Conservation (phyloP, 2,113 vertebrate genomes). For the Phalacrocorax aristotelis region DNA sequence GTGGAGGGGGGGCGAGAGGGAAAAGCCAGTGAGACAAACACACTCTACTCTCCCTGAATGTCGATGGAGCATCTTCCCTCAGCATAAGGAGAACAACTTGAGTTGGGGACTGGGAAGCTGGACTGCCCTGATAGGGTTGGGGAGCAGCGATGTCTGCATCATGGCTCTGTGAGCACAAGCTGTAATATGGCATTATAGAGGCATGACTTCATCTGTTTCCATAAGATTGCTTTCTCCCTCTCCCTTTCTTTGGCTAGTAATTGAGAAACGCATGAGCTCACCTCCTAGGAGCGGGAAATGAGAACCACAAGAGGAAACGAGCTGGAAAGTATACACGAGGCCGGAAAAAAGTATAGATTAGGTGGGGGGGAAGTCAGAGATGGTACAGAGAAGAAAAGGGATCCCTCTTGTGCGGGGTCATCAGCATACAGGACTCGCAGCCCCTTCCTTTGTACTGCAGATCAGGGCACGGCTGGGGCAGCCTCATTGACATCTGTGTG, state of each 20-base stretch:
- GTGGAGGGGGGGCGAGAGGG: background rate
- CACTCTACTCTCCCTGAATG: fast-evolving
- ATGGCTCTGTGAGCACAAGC: background rate
- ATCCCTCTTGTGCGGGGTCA: background rate
- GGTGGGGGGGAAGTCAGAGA: background rate
- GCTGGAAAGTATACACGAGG: conserved; percentile 60
- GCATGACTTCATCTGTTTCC: conserved; percentile 72
- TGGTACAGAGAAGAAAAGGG: conserved; percentile 25
- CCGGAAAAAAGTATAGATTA: conserved; percentile 46
- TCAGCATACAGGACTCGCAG: background rate
- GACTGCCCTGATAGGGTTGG: background rate
- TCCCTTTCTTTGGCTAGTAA: conserved; percentile 66
- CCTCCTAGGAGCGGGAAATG: conserved; percentile 70
- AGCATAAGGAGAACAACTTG: background rate
- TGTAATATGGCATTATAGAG: conserved; percentile 37
- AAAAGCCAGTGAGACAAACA: background rate
- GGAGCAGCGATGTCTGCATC: background rate
- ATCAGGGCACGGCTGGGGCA: background rate
- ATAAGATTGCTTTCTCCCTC: conserved; percentile 62
- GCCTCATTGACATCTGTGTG: background rate
- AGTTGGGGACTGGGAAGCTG: background rate
- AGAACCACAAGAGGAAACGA: conserved; percentile 69
- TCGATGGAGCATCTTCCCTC: background rate
- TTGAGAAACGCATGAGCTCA: conserved; percentile 72
- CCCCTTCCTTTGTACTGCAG: background rate